Percentiles rank a stretch among this genome's conserved stretches.
Evolutionary conservation across 2,888 invertebrate species (phyloP).

Genomic region (Scotopteryx bipunctaria): DNA sequence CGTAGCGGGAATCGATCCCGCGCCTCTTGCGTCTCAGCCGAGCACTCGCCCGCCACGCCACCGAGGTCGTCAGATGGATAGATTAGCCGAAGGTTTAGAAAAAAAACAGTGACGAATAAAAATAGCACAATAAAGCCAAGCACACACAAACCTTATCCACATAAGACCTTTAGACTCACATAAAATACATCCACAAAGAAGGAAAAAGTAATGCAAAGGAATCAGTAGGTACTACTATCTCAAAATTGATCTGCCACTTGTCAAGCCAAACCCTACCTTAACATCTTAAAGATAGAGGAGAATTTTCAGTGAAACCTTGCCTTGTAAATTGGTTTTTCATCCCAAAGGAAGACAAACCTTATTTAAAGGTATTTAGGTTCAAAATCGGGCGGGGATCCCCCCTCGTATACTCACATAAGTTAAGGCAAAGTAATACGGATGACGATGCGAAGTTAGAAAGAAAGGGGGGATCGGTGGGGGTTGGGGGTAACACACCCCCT

Average conservation of each 20-base stretch:
- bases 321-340: conserved; percentile 38
- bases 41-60: too few relatives aligned
- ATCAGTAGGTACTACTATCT: conserved; percentile 81
- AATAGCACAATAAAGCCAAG: conserved; percentile 39
- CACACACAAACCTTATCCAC: conserved; percentile 57
- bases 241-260: conserved; percentile 71
- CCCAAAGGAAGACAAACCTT: conserved; percentile 40
- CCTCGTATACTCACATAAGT: conserved; percentile 75
- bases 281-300: background rate
- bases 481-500: conserved; percentile 62
- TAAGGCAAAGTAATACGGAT: conserved; percentile 82
- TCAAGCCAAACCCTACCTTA: conserved; percentile 50
- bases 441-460: conserved; percentile 83
- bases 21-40: too few relatives aligned
- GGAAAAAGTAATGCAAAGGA: conserved; percentile 82
- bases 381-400: conserved; percentile 45
- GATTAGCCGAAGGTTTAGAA: too few relatives aligned
- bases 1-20: too few relatives aligned
- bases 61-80: too few relatives aligned
- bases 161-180: conserved; percentile 78
- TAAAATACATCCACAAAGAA: conserved; percentile 81
- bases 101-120: too few relatives aligned
- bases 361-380: conserved; percentile 32
- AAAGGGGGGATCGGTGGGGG: conserved; percentile 75
- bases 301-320: conserved; percentile 14